phyloP scores from a whole-genome alignment of 2,797 vertebrate species.

The Poecilia picta region DNA sequence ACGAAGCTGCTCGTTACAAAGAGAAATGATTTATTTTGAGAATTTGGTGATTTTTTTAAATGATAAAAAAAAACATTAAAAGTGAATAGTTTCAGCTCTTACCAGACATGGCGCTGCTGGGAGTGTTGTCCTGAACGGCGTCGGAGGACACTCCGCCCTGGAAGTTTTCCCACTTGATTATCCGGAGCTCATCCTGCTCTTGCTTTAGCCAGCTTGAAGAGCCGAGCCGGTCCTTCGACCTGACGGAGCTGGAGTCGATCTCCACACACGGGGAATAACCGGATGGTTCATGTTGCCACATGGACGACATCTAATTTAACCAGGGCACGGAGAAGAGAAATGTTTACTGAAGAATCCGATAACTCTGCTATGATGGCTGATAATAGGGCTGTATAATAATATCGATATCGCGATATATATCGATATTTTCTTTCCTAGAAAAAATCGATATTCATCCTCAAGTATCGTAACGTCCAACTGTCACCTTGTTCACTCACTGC shows the following conservation, averaged over 20 bases:
- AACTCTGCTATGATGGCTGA: too few relatives aligned
- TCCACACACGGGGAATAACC: constrained; percentile 74
- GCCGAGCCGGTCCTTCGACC: constrained; percentile 67
- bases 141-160: constrained; percentile 54
- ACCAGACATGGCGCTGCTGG: constrained; percentile 81
- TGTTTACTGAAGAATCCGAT: neutral
- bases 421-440: too few relatives aligned
- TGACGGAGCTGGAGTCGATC: constrained; percentile 80
- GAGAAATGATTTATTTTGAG: neutral
- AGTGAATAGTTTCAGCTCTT: neutral
- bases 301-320: constrained; percentile 66
- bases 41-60: neutral
- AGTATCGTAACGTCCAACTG: too few relatives aligned
- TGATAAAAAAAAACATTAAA: neutral
- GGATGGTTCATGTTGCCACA: constrained; percentile 76
- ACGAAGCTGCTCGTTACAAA: constrained; percentile 47
- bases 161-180: constrained; percentile 76
- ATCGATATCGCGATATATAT: too few relatives aligned
- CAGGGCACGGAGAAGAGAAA: constrained; percentile 19
- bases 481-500: too few relatives aligned
- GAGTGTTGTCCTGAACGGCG: constrained; percentile 78
- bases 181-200: constrained; percentile 73
- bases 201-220: constrained; percentile 78
- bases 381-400: too few relatives aligned
- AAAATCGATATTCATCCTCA: too few relatives aligned